phyloP scores from a whole-genome alignment of 2,113 vertebrate species.

The Elgaria multicarinata region DNA sequence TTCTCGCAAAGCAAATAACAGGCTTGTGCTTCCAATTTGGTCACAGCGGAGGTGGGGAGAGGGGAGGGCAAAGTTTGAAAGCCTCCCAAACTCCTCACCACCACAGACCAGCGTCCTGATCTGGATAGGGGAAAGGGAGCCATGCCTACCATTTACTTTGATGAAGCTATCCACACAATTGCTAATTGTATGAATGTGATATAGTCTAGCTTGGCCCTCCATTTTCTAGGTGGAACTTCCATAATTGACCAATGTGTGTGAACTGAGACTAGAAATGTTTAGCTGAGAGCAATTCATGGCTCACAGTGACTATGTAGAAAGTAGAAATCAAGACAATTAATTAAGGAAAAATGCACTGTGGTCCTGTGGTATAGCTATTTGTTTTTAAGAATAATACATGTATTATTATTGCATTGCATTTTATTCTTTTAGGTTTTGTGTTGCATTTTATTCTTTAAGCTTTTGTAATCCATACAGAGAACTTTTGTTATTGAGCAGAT shows the following conservation, averaged over 20 bases:
- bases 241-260: not conserved
- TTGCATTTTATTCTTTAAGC: too few species aligned
- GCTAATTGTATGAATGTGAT: not conserved
- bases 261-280: constrained; percentile 14
- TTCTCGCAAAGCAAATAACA: not conserved
- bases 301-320: not conserved
- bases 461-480: too few species aligned
- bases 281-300: constrained; percentile 23
- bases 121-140: not conserved
- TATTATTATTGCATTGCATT: too few species aligned
- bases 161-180: not conserved
- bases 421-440: not conserved
- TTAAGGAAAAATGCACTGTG: constrained; percentile 47
- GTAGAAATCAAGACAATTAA: constrained; percentile 33
- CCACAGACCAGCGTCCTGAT: not conserved
- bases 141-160: not conserved
- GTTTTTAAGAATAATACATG: constrained; percentile 48
- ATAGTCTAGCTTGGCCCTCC: not conserved
- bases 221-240: not conserved
- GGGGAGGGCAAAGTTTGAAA: not conserved
- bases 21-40: not conserved
- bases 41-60: not conserved
- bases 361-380: not conserved
- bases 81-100: not conserved
- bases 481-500: too few species aligned